phyloP scores from a whole-genome alignment of 2,888 invertebrate genomes.

The Zele albiditarsus region DNA sequence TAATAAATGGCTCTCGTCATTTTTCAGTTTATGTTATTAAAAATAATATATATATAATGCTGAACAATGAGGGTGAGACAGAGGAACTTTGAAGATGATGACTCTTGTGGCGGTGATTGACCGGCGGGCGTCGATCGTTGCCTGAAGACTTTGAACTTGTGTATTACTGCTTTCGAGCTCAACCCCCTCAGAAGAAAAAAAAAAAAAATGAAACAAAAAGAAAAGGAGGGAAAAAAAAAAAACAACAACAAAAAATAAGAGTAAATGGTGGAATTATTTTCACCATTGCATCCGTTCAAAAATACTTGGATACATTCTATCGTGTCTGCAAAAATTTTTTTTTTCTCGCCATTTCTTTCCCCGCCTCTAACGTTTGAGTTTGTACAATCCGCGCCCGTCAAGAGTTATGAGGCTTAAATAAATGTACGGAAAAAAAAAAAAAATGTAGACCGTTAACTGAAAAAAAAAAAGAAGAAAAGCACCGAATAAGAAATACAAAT shows the following conservation, averaged over 20 bases:
- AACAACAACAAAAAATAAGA: no score
- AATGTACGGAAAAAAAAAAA: no score
- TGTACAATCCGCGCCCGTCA: not conserved
- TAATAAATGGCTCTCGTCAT: not conserved
- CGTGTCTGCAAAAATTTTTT: conserved; percentile 20
- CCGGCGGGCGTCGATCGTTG: conserved; percentile 15
- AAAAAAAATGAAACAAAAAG: not conserved
- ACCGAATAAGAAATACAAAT: no score
- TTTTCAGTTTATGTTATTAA: not conserved
- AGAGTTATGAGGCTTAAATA: no score
- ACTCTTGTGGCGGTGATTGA: conserved; percentile 20
- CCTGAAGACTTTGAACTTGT: conserved; percentile 23
- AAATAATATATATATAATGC: not conserved
- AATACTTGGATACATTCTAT: conserved; percentile 17
- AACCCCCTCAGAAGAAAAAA: not conserved
- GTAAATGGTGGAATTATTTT: not conserved
- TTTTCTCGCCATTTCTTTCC: not conserved
- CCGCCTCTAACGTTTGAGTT: no score
- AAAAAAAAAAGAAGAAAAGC: no score
- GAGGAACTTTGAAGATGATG: not conserved
- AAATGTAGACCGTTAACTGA: no score
- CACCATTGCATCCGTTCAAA: conserved; percentile 1
- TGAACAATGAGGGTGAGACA: not conserved
- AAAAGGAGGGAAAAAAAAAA: not conserved
- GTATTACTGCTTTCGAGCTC: conserved; percentile 9